These are phyloP conservation scores for Brachyalestes nurse DNA, from an alignment of 2,797 vertebrate species.

Conservation along the genomic window DNA sequence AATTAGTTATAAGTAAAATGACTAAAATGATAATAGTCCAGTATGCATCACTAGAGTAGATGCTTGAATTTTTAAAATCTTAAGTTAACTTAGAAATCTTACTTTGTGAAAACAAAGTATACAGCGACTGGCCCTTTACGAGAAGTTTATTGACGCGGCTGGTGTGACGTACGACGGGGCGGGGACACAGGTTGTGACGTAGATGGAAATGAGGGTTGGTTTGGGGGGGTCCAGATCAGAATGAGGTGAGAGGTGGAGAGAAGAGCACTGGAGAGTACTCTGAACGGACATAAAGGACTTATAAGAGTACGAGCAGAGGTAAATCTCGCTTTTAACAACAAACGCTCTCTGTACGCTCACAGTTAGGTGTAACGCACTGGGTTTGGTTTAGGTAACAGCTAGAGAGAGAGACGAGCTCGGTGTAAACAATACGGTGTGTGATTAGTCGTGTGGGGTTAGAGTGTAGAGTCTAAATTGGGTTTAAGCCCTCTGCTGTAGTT, in stretches of 20 bases:
- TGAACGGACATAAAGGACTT: conserved; percentile 20
- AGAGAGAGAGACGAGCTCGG: too few species aligned
- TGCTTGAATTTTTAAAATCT: too few species aligned
- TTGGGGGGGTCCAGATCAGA: conserved; percentile 55
- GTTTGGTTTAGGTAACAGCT: neutral
- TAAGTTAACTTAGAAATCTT: too few species aligned
- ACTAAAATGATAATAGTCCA: too few species aligned
- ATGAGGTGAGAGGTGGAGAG: conserved; percentile 70
- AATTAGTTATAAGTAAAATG: too few species aligned
- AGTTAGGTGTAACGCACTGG: too few species aligned
- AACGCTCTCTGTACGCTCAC: too few species aligned
- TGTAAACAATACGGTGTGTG: neutral
- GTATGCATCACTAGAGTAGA: too few species aligned
- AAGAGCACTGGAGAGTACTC: conserved; percentile 13
- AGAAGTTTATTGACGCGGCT: conserved; percentile 60
- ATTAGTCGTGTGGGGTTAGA: neutral
- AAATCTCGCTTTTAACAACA: neutral
- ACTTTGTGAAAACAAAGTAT: too few species aligned
- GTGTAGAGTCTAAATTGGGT: neutral
- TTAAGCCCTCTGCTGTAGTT: too few species aligned
- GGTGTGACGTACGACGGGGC: conserved; percentile 59
- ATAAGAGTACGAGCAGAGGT: conserved; percentile 22
- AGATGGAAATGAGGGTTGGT: conserved; percentile 67
- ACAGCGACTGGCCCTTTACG: conserved; percentile 55
- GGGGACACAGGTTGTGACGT: conserved; percentile 67